Base-by-base conservation (phyloP, 1,140 invertebrate genomes). In the Mya arenaria region DNA sequence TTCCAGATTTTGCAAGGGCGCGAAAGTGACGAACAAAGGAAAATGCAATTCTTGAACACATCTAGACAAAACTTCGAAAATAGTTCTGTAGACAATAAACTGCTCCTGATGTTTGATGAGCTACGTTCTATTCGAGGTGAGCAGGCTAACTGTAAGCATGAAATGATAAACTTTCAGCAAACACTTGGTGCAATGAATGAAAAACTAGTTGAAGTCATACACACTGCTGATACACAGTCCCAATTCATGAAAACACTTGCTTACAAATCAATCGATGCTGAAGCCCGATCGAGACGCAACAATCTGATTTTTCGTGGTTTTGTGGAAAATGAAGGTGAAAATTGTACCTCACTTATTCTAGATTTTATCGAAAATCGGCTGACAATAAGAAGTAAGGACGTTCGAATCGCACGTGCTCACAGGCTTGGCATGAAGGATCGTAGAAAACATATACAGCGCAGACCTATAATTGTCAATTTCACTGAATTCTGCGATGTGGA, bases 271-370 rank as follows among this genome's bases (percentile, higher is more conserved):
- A 78, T 78, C n/a, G 62, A 78, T 55, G 15, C 52, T 4, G 62
- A 78, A 17, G 75, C 75, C n/a, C 39, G 62, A 36, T 55, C 62
- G 15, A 78, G 75, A 32, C 30, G 75, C 52, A 78, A 66, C 30
- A 75, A 75, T 75, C 41, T 75, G 19, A 75, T 75, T 44, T 75
- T 75, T 30, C 5, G 73, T 41, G 63, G 75, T 17, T 55, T 78
- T 65, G 39, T 41, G n/a, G 73, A 77, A 77, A 77, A 41, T 44
- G 15, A 41, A 19, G 37, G 44, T 2, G 75, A 78, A 36, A n/a
- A 78, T 39, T 78, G 75, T 60, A 28, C 30, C 15, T 37, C 23
- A 28, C 17, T 78, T n/a, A 66, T 78, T 34, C 17, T 25, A 5
- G 75, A 66, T 6, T 56, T 78, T 36, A 17, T 56, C 34, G 19